These are phyloP conservation scores for Trissolcus japonicus DNA, from an alignment of 2,888 invertebrate genomes.

Conservation along the genomic window DNA sequence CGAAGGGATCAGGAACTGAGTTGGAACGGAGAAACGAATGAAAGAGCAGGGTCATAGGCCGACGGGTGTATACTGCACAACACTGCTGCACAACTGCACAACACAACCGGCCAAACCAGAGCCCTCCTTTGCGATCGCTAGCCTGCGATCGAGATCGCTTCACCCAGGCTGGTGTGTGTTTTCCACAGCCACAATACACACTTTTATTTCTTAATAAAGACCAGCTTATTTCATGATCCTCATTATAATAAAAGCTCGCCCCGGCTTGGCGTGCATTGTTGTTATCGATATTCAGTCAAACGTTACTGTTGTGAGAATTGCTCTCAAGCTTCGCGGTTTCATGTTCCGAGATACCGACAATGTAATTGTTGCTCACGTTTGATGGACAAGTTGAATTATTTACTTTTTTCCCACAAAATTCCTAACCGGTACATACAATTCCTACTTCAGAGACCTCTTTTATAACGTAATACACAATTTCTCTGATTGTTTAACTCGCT, in stretches of 20 bases:
- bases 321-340: constrained; percentile 37
- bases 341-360: constrained; percentile 39
- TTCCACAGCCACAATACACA: constrained; percentile 42
- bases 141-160: constrained; percentile 40
- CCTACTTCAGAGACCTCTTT: not conserved
- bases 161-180: constrained; percentile 22
- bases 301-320: constrained; percentile 48
- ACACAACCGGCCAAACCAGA: constrained; percentile 67
- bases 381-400: constrained; percentile 32
- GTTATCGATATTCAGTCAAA: constrained; percentile 45
- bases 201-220: constrained; percentile 55
- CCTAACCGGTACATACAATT: constrained; percentile 10
- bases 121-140: constrained; percentile 56
- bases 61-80: constrained; percentile 67
- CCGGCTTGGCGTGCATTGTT: constrained; percentile 28
- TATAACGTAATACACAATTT: constrained; percentile 22
- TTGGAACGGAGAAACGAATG: constrained; percentile 60
- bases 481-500: constrained; percentile 13
- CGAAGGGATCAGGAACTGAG: constrained; percentile 61
- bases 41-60: constrained; percentile 62
- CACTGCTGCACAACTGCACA: constrained; percentile 71
- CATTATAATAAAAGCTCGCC: constrained; percentile 44
- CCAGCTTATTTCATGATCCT: constrained; percentile 52
- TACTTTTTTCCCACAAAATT: constrained; percentile 33
- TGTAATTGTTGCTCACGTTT: constrained; percentile 48